Evolutionary conservation across 2,888 invertebrate species (phyloP).

Genomic region (Vandiemenella viatica): DNA sequence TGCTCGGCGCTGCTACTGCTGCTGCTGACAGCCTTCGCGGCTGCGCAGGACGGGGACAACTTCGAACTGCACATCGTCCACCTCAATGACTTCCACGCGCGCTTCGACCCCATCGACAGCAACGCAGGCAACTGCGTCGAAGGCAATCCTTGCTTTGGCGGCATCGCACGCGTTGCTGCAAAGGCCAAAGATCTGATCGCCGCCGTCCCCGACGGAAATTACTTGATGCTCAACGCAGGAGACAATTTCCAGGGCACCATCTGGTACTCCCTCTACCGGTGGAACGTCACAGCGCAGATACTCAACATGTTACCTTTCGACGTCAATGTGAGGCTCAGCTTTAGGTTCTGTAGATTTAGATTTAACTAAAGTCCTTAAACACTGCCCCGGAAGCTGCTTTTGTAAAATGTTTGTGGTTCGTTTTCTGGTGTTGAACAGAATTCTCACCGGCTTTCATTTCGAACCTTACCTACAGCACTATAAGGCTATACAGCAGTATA

Average conservation of each 20-base stretch:
- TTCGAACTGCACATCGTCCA: slow-evolving; percentile 26
- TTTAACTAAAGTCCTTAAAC: background rate
- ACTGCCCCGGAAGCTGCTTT: background rate
- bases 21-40: background rate
- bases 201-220: slow-evolving; percentile 26
- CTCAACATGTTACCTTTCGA: slow-evolving; percentile 61
- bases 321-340: slow-evolving; percentile 44
- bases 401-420: background rate
- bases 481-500: too few relatives aligned
- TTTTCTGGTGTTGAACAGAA: too few relatives aligned
- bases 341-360: too few relatives aligned
- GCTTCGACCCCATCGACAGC: slow-evolving; percentile 21
- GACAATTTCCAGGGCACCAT: slow-evolving; percentile 74
- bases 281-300: slow-evolving; percentile 53
- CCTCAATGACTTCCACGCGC: slow-evolving; percentile 31
- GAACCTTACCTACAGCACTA: too few relatives aligned
- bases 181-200: slow-evolving; percentile 3
- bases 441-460: too few relatives aligned
- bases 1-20: background rate
- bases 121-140: slow-evolving; percentile 6
- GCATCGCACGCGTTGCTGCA: slow-evolving; percentile 13
- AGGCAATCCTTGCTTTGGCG: slow-evolving; percentile 13
- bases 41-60: background rate
- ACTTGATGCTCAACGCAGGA: slow-evolving; percentile 63
- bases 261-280: slow-evolving; percentile 52